phyloP scores from a whole-genome alignment of 2,797 vertebrate genomes.

The Chaetophractus vellerosus region DNA sequence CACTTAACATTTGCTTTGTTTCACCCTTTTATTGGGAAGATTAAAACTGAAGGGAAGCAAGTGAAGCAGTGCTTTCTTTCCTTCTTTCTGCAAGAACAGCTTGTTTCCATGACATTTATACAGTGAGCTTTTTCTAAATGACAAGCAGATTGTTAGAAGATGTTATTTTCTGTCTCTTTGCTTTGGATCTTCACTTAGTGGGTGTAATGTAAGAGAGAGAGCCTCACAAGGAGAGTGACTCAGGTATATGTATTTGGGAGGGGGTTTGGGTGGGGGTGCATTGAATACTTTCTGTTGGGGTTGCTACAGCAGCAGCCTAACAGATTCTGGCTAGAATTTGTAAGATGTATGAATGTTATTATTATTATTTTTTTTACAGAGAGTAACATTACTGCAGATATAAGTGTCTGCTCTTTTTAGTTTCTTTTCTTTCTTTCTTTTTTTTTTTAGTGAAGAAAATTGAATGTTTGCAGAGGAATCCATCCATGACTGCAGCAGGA shows the following conservation, averaged over 20 bases:
- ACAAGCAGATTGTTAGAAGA: conserved; percentile 86
- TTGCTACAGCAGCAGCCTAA: conserved; percentile 77
- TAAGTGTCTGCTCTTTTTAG: conserved; percentile 64
- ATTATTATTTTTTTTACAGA: neutral
- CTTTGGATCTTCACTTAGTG: conserved; percentile 81
- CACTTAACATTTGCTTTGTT: conserved; percentile 85
- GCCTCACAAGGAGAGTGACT: conserved; percentile 73
- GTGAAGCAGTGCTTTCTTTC: conserved; percentile 80
- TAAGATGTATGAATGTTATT: conserved; percentile 68
- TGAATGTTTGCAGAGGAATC: neutral
- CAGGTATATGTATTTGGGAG: conserved; percentile 62
- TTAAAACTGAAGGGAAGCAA: conserved; percentile 79
- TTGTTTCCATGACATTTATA: conserved; percentile 88
- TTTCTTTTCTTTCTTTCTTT: neutral
- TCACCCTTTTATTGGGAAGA: conserved; percentile 83
- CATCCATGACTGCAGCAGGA: neutral
- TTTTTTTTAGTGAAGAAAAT: conserved; percentile 54
- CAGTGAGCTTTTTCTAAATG: conserved; percentile 88
- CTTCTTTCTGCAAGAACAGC: conserved; percentile 82
- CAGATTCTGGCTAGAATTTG: conserved; percentile 73
- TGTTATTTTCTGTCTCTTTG: conserved; percentile 84
- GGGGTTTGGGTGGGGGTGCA: neutral
- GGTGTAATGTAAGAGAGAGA: conserved; percentile 82
- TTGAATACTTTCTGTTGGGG: conserved; percentile 59
- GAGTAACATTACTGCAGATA: conserved; percentile 66